Conservation (phyloP, 2,888 invertebrate genomes). For the Stenurella melanura region DNA sequence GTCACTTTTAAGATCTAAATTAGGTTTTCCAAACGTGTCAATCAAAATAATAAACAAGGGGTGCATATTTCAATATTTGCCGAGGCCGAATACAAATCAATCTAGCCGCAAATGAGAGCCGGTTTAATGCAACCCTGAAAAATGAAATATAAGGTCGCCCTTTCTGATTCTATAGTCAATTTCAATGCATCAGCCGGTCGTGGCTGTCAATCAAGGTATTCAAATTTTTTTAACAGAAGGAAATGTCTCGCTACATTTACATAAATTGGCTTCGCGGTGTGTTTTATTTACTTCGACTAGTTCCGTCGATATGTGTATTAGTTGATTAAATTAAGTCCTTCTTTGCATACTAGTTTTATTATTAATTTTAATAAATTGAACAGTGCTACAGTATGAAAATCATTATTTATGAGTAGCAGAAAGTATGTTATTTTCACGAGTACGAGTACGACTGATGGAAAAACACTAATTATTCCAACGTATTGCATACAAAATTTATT, state of each 20-base stretch:
- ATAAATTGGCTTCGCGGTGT: slow-evolving; percentile 5
- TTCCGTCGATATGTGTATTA: not conserved
- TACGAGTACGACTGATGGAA: no score
- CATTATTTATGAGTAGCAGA: no score
- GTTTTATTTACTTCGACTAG: not conserved
- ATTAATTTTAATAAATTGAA: no score
- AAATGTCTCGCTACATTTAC: not conserved
- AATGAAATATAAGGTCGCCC: slow-evolving; percentile 51
- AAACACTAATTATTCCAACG: no score
- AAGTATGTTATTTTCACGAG: no score
- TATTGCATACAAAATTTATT: no score
- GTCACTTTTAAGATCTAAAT: slow-evolving; percentile 62
- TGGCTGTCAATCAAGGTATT: slow-evolving; percentile 46
- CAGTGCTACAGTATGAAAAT: no score
- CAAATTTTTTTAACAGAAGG: slow-evolving; percentile 56
- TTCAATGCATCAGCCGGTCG: slow-evolving; percentile 39
- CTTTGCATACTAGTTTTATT: no score
- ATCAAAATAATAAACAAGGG: slow-evolving; percentile 72
- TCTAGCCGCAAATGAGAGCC: slow-evolving; percentile 69
- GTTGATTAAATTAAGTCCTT: not conserved
- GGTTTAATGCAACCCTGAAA: slow-evolving; percentile 53
- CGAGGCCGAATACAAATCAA: slow-evolving; percentile 68
- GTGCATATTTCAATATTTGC: slow-evolving; percentile 73
- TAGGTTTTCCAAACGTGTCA: slow-evolving; percentile 69
- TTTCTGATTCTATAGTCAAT: slow-evolving; percentile 38